Evolutionary conservation across 2,113 vertebrate genomes (phyloP), one percentile per base, ranked within the genome.

Genomic region (Lampris incognitus): DNA sequence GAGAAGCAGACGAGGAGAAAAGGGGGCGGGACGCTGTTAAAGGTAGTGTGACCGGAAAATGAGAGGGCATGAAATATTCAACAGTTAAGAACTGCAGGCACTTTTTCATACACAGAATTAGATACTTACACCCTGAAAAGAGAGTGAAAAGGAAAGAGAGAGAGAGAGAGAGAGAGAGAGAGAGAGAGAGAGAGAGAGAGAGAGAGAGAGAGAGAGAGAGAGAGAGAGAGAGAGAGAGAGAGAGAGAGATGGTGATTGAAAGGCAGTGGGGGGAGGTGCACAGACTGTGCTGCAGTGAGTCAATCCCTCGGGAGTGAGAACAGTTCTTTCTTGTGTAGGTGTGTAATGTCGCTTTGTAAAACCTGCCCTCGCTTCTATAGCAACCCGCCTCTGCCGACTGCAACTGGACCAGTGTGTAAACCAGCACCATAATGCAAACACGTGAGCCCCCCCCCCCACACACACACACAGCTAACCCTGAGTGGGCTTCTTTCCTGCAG

Each of bases 271-370:
- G 56, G 66, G 59, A 56, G 74, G 66, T 76, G 89, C 88, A 84
- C 66, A 76, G 78, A 72, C 62, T 76, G 80, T 78, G 65, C 84
- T 81, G 86, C 86, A 75, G 81, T 86, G 83, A 87, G 79, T 73
- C 69, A 67, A 81, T 88, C 85, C 86, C 86, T 68, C 62, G 72
- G 87, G 87, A 91, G 66, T 80, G 79, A 90, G 88, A 92, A 92
- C 84, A 89, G 78, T 91, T 85, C 66, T 89, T 88, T 85, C 82
- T 72, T 86, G 81, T 91, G 91, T 92, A 88, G 90, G 88, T 91
- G 90, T 92, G 88, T 91, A 81, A 88, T 87, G 92, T 93, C 85
- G 85, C 88, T 91, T 91, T 86, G 73, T 90, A 88, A 92, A 90
- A 85, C 69, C 82, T 86, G 79, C 75, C 81, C 82, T 82, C 71